Conservation (phyloP, 2,113 vertebrate species). For the Bujurquina vittata region DNA sequence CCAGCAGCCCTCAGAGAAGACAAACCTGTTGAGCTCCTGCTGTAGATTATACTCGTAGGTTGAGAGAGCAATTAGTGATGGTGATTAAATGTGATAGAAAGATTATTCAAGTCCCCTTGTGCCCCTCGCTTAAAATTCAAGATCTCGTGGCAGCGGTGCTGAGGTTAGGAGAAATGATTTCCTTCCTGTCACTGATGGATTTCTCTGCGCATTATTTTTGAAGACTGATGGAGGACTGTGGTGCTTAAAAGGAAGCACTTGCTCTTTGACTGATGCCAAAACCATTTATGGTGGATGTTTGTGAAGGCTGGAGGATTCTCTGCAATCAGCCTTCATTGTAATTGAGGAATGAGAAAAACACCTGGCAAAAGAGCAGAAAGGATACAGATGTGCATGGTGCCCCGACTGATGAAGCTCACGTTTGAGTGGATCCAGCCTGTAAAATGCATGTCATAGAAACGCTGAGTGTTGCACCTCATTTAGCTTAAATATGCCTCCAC, state of each 20-base stretch:
- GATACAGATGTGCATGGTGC: not conserved
- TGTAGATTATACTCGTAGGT: constrained; percentile 9
- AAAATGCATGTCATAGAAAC: not conserved
- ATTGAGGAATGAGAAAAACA: not conserved
- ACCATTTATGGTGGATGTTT: not conserved
- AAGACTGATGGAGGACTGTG: not conserved
- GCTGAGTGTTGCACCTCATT: fast-evolving
- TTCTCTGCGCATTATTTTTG: not conserved
- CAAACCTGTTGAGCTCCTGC: constrained; percentile 14
- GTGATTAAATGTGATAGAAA: constrained; percentile 30
- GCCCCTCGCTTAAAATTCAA: constrained; percentile 7
- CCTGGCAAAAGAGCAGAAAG: not conserved
- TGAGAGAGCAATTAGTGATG: constrained; percentile 34
- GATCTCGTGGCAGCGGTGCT: not conserved
- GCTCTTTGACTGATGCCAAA: not conserved
- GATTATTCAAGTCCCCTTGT: constrained; percentile 33
- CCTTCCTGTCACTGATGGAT: not conserved
- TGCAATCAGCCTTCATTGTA: constrained; percentile 20
- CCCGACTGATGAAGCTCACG: not conserved
- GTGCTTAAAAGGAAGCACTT: constrained; percentile 22
- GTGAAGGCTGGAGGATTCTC: not conserved
- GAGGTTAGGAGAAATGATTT: constrained; percentile 7
- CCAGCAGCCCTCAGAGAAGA: constrained; percentile 9
- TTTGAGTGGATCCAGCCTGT: not conserved
- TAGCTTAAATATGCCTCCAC: fast-evolving